Base-by-base conservation (phyloP, 2,113 vertebrate genomes). In the Penelope pileata region DNA sequence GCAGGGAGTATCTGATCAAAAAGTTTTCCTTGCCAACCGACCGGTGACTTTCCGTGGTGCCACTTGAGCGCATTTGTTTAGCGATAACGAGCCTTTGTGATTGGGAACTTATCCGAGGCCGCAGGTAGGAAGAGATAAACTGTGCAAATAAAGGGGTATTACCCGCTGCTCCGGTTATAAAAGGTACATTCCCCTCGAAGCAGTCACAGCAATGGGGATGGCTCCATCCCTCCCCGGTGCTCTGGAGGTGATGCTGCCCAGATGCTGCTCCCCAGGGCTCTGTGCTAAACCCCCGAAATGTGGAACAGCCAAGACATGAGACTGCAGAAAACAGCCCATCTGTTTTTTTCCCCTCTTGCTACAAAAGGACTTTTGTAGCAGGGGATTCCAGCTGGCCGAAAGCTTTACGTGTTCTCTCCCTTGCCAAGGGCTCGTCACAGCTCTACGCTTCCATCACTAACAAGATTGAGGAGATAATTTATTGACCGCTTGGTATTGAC, bases 101-200 rank as follows among this genome's bases (percentile, higher is more conserved):
- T 24, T 34, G 59, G 29, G 64, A 83, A 9, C 56, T 93, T 94
- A 56, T 56, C 72, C 83, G 54, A 74, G 95, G 88, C 76, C 93
- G 83, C 79, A 27, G 60, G 90, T 91, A 94, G 91, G 94, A 96
- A 97, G 94, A 94, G 91, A 97, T 95, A 96, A 95, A 90, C 54
- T 75, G 72, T 43, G 73, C 83, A 96, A 96, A 97, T 42, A 96
- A 77, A 88, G 60, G 78, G 50, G 42, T 15, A 43, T 43, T 43
- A 43, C 42, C 42, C 7, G 16, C 21, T 26, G 73, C 92, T 60
- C 4, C 27, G 7, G 67, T 27, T 59, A 2, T 11, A 83, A 53
- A 88, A 89, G 34, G 19, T 2, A 6, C 86, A 64, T 58, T 91
- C 66, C 10, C 48, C 56, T 64, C 7, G n/a, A 70, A 74, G 74